Percentiles rank a stretch among this genome's conserved stretches.
Evolutionary conservation across 53 echinoderm and acorn worm species (phyloP).

Genomic region (Holothuria scabra): DNA sequence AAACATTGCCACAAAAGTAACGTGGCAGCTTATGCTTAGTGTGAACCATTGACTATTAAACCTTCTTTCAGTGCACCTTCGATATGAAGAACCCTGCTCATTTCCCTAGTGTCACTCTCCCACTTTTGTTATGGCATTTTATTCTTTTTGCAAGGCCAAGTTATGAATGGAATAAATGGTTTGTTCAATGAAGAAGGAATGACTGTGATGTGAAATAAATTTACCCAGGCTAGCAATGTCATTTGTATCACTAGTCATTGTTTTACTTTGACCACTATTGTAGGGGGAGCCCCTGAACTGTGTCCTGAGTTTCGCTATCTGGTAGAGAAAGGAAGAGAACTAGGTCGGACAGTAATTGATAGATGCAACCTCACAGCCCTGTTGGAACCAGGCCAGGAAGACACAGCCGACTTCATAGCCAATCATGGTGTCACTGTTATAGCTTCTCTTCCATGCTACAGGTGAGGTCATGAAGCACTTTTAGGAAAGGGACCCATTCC

Average conservation of each 20-base stretch:
- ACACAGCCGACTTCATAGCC: conserved; percentile 84
- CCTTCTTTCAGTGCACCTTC: no score
- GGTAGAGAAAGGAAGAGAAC: conserved; percentile 55
- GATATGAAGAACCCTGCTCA: no score
- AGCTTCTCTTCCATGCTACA: conserved; percentile 86
- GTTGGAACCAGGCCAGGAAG: conserved; percentile 89
- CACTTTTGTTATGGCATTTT: no score
- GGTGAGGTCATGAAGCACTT: conserved; percentile 32
- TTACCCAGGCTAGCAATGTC: no score
- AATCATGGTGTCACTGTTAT: conserved; percentile 69
- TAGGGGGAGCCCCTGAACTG: conserved; percentile 88
- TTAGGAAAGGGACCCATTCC: neutral
- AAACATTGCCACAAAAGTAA: no score
- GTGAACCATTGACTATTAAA: no score
- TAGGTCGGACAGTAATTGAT: conserved; percentile 81
- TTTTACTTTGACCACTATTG: neutral
- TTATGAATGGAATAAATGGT: no score
- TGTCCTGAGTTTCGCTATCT: conserved; percentile 75
- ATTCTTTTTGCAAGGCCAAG: no score
- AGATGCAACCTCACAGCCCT: conserved; percentile 81
- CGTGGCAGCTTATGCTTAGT: no score
- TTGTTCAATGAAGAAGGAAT: no score
- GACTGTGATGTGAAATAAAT: no score
- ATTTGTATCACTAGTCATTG: neutral
- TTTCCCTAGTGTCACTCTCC: no score